Percentiles rank a stretch among this genome's conserved stretches.
phyloP scores from a whole-genome alignment of 1,140 invertebrate species.

The Homalodisca vitripennis region DNA sequence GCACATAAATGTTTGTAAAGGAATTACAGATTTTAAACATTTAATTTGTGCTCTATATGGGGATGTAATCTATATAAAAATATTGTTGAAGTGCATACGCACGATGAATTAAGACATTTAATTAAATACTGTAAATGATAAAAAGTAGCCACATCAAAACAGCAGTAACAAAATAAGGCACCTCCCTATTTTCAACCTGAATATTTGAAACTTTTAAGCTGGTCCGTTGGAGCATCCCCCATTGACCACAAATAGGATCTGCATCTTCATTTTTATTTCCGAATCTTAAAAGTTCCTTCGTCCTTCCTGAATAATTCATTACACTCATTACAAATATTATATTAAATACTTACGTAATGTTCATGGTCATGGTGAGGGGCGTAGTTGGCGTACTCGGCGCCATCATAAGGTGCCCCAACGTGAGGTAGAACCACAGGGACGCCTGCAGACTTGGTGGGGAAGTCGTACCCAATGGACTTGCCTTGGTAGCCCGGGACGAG shows the following conservation, averaged over 20 bases:
- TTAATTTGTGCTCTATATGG: too few relatives aligned
- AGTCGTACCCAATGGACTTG: conserved; percentile 15
- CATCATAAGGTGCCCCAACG: conserved; percentile 27
- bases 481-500: neutral
- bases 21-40: too few relatives aligned
- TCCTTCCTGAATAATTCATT: neutral
- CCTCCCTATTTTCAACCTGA: too few relatives aligned
- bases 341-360: conserved; percentile 41
- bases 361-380: conserved; percentile 44
- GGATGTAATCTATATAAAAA: too few relatives aligned
- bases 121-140: too few relatives aligned
- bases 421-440: conserved; percentile 11
- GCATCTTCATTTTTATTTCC: neutral
- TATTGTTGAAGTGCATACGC: too few relatives aligned
- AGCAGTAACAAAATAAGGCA: too few relatives aligned
- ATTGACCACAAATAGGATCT: neutral
- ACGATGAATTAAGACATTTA: too few relatives aligned
- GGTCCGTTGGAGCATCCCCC: too few relatives aligned
- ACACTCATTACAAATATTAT: neutral
- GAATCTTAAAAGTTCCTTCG: neutral
- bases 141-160: too few relatives aligned
- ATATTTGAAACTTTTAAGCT: too few relatives aligned
- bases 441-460: neutral
- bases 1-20: too few relatives aligned
- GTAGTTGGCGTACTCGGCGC: conserved; percentile 40